Evolutionary conservation across 2,888 invertebrate species (phyloP), one percentile per base, ranked within the genome.

Genomic region (Choristoneura rosaceana): DNA sequence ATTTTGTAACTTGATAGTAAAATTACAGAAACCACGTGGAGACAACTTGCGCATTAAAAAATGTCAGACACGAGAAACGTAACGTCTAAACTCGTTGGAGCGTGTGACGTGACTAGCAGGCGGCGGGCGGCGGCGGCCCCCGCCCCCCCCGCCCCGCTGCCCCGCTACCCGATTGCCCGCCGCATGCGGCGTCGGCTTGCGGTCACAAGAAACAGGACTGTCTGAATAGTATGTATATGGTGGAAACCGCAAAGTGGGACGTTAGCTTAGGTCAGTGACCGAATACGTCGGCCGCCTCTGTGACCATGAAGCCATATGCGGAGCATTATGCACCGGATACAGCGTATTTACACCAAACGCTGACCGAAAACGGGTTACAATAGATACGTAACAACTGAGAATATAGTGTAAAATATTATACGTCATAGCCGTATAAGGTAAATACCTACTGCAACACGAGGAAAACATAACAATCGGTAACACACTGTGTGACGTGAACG

Each of bases 111-210:
- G 25, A 55, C 55, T 55, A 12, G 55, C 25, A 9, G 3, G 34
- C 4, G n/a, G 14, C 5, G n/a, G n/a, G n/a, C n/a, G n/a, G 0
- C 5, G n/a, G 47, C 2, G 25, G 12, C 55, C 17, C 25, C 12
- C 5, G n/a, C n/a, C 2, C 12, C 4, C 55, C 17, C 25, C 12
- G 55, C 55, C 55, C 52, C 52, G 52, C 52, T 55, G 55, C 55
- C 55, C 12, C 55, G 10, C 12, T 47, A 47, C 55, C 52, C 9
- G 9, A 2, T 47, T 43, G n/a, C 4, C 47, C 47, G n/a, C 52
- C 52, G 52, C 52, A 52, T 52, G 15, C 52, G 52, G 52, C 52
- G 52, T 15, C 52, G 17, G 52, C 15, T 5, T 52, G 52, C 52
- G 52, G 52, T 52, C 47, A 52, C 17, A 17, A 52, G 14, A 52